Percentiles rank a stretch among this genome's conserved stretches.
phyloP scores from a whole-genome alignment of 2,888 invertebrate species.

The Lepetodrilus schrolli region DNA sequence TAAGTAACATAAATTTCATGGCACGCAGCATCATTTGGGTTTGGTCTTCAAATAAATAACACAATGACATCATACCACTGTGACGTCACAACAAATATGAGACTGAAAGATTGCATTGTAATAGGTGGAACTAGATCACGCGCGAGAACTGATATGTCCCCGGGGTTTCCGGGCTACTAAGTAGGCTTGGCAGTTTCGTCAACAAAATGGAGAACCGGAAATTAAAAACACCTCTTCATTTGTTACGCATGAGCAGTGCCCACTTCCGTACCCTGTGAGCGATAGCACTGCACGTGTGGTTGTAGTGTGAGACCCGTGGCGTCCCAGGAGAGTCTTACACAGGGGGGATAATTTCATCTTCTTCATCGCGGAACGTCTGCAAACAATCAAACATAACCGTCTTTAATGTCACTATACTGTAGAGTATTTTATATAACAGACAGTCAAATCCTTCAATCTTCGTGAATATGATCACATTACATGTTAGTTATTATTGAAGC shows the following conservation, averaged over 20 bases:
- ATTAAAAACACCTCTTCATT: conserved; percentile 6
- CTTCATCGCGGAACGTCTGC: conserved; percentile 30
- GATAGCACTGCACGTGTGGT: background rate
- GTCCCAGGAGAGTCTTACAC: background rate
- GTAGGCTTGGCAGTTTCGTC: background rate
- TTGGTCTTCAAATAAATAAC: background rate
- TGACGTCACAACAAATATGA: background rate
- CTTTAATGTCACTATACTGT: no score
- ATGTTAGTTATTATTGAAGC: background rate
- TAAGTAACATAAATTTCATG: conserved; percentile 7
- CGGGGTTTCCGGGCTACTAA: background rate
- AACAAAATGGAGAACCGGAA: conserved; percentile 26
- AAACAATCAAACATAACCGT: background rate
- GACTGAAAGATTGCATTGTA: background rate
- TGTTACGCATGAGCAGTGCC: conserved; percentile 14
- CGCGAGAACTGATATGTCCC: no score
- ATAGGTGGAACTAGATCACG: background rate
- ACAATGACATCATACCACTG: background rate
- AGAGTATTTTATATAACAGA: background rate
- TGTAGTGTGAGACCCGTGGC: background rate
- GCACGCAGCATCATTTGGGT: conserved; percentile 3
- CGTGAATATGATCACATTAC: background rate
- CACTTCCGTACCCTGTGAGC: conserved; percentile 15
- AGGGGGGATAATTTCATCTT: conserved; percentile 12
- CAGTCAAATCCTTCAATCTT: background rate